These are phyloP conservation scores for Etheostoma spectabile DNA, from an alignment of 2,113 vertebrate species.

Conservation along the genomic window DNA sequence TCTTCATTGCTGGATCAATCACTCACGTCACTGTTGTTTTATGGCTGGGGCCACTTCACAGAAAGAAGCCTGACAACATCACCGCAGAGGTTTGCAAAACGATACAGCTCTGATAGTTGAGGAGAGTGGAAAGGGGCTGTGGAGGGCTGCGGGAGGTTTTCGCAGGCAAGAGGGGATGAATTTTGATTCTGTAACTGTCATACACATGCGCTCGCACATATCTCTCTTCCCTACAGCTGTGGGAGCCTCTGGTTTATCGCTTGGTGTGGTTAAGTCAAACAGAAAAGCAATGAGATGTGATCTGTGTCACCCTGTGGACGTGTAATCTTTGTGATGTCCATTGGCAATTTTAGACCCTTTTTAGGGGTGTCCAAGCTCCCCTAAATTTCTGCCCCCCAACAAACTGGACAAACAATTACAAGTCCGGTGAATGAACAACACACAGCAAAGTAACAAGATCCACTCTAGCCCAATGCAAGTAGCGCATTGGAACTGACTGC, in stretches of 20 bases:
- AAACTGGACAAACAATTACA: no score
- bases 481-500: no score
- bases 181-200: conserved; percentile 76
- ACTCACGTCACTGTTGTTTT: conserved; percentile 84
- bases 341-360: no score
- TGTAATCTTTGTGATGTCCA: not conserved
- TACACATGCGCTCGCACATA: conserved; percentile 48
- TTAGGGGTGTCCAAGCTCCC: no score
- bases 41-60: conserved; percentile 82
- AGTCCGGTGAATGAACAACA: no score
- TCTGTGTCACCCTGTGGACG: conserved; percentile 43
- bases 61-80: conserved; percentile 81
- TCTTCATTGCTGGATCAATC: conserved; percentile 85
- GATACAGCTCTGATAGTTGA: conserved; percentile 82
- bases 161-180: conserved; percentile 65
- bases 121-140: conserved; percentile 58
- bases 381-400: no score
- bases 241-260: conserved; percentile 48
- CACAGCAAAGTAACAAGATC: no score
- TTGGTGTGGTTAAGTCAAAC: conserved; percentile 56
- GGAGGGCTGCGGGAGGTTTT: conserved; percentile 58
- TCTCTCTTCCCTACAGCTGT: conserved; percentile 52
- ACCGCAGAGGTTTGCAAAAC: conserved; percentile 82
- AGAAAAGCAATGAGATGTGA: conserved; percentile 72
- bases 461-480: no score